phyloP scores from a whole-genome alignment of 2,113 vertebrate genomes.

The Microcebus murinus region DNA sequence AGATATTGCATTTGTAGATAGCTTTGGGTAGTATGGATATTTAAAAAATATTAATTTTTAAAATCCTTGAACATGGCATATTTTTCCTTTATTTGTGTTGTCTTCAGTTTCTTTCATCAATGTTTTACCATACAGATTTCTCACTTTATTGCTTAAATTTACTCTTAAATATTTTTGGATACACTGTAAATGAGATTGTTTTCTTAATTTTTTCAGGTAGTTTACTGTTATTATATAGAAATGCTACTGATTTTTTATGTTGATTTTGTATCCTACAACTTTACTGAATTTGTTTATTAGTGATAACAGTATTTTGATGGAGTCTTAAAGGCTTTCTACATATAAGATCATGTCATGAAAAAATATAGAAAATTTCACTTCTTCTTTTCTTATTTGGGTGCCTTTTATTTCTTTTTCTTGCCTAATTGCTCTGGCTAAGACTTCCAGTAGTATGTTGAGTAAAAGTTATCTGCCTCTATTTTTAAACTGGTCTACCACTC shows the following conservation, averaged over 20 bases:
- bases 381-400: neutral
- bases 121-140: neutral
- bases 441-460: neutral
- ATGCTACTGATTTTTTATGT: neutral
- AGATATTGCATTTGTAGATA: neutral
- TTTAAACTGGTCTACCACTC: neutral
- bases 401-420: neutral
- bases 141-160: neutral
- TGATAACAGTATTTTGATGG: neutral
- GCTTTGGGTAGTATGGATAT: neutral
- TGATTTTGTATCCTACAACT: neutral
- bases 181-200: neutral
- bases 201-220: neutral
- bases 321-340: neutral
- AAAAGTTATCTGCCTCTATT: neutral
- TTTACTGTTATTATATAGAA: neutral
- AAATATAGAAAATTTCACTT: neutral
- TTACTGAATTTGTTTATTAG: neutral
- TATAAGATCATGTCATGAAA: neutral
- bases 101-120: neutral
- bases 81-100: neutral
- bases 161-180: neutral
- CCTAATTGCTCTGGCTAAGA: neutral
- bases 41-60: neutral
- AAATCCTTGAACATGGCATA: neutral